Conservation (phyloP, 2,113 vertebrate genomes). For the Tachysurus fulvidraco region DNA sequence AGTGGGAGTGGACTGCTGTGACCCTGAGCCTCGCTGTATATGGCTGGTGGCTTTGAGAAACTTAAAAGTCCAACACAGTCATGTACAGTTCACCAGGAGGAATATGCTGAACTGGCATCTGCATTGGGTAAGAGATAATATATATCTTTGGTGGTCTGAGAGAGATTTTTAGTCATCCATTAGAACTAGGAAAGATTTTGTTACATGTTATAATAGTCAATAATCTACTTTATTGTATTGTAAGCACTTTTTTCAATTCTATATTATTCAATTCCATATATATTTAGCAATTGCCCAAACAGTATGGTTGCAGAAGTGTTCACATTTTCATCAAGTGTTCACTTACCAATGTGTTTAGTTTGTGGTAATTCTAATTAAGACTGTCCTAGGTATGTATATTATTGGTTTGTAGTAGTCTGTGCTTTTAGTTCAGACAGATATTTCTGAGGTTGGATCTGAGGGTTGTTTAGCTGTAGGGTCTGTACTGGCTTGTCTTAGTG, state of each 20-base stretch:
- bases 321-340: not conserved
- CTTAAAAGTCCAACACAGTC: conserved; percentile 46
- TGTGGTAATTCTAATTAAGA: not conserved
- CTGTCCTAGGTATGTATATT: not conserved
- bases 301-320: not conserved
- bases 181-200: not conserved
- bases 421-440: not conserved
- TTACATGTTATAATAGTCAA: not conserved
- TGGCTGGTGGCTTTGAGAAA: conserved; percentile 82
- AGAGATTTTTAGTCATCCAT: not conserved
- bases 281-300: not conserved
- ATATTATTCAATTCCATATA: not conserved
- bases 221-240: not conserved
- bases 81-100: conserved; percentile 53
- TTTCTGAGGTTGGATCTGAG: conserved; percentile 9
- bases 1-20: conserved; percentile 89
- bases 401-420: not conserved
- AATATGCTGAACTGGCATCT: conserved; percentile 53
- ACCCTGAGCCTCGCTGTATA: conserved; percentile 86
- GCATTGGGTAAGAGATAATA: conserved; percentile 63
- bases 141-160: not conserved
- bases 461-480: conserved; percentile 28
- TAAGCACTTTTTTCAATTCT: not conserved
- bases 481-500: conserved; percentile 28
- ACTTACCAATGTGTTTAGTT: not conserved